Base-by-base conservation (phyloP, 2,113 vertebrate species). In the Aegithalos caudatus region DNA sequence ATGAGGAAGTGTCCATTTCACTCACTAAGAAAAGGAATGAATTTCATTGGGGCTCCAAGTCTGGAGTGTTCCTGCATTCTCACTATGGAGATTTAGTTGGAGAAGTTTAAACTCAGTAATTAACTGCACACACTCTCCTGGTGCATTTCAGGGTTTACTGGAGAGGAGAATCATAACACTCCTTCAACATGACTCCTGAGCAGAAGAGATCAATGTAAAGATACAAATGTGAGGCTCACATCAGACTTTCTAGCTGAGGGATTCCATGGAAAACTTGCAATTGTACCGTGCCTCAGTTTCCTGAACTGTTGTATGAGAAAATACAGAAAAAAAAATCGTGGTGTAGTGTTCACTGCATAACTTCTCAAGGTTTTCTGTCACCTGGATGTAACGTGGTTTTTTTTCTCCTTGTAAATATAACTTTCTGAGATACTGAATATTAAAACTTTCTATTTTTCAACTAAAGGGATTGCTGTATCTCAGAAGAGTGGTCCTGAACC, bases 201-300 rank as follows among this genome's bases (percentile, higher is more conserved):
- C 2, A 42, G 37, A 72, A 77, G 17, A 72, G 27, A 47, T 6
- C 6, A 18, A 6, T 22, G 14, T 56, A 51, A 67, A 81, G 48
- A 71, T 1, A 9, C 1, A n/a, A 0, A 1, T 23, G 6, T 25
- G 29, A 90, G 23, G 29, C 6, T 82, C 57, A 67, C 1, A 1
- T 42, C 57, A 54, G 10, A 21, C 35, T 35, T 27, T 44, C 16
- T 3, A 38, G 12, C 4, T 45, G 23, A 45, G 25, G 14, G 11
- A 12, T 31, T 29, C 16, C 45, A 40, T 4, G 3, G 14, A 78
- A 53, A 81, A 72, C 14, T 27, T 67, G 6, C 9, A 50, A 3
- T 42, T 84, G 23, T 35, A 28, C 7, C 9, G 9, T 69, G 31
- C 19, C 29, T 86, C 72, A 61, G 5, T 80, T 77, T 86, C n/a